Conservation (phyloP, 2,888 invertebrate species). For the Tetragonisca angustula region DNA sequence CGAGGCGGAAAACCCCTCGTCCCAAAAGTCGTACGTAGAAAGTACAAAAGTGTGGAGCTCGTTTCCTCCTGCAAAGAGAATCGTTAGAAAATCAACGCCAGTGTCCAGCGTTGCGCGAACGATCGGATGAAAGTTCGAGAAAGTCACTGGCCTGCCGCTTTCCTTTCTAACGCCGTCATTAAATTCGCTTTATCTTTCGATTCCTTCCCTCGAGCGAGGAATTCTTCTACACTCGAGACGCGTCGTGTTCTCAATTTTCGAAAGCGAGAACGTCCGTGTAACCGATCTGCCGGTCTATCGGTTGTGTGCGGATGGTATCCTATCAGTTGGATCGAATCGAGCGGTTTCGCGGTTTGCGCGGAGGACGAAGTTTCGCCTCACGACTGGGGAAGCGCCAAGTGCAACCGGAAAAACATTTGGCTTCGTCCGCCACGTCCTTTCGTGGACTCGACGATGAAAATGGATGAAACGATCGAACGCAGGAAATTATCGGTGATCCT, state of each 20-base stretch:
- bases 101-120: background rate
- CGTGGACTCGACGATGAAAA: conserved; percentile 31
- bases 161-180: conserved; percentile 47
- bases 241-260: background rate
- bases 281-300: too few species aligned
- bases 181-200: conserved; percentile 25
- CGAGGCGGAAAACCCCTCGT: background rate
- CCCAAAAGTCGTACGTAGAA: background rate
- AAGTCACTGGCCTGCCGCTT: conserved; percentile 37
- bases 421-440: background rate
- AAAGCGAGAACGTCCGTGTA: conserved; percentile 6
- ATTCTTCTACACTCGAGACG: conserved; percentile 27
- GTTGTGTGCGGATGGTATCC: conserved; percentile 2
- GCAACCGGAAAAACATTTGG: conserved; percentile 58
- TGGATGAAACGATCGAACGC: background rate
- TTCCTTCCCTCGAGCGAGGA: background rate
- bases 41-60: background rate
- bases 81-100: background rate
- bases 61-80: too few species aligned
- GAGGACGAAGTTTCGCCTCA: conserved; percentile 57
- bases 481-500: background rate
- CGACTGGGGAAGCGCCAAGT: conserved; percentile 25
- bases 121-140: conserved; percentile 50
- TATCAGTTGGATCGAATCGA: conserved; percentile 49
- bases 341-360: conserved; percentile 58